These are phyloP conservation scores for Rhabditoides inermis DNA, from an alignment of 2,888 invertebrate genomes.

Conservation along the genomic window DNA sequence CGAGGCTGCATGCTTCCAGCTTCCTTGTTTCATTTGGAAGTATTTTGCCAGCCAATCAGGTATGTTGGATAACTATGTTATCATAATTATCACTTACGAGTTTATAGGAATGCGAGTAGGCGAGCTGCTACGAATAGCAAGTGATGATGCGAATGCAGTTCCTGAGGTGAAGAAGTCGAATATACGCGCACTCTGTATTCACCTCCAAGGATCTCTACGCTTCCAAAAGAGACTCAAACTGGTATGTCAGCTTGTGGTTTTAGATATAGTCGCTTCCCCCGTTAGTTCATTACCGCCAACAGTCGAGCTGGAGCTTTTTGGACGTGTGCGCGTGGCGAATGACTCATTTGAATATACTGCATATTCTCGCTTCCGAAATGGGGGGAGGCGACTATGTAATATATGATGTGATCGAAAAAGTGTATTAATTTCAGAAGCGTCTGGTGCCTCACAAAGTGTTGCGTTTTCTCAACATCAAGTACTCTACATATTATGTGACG, in stretches of 20 bases:
- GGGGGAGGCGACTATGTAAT: no score
- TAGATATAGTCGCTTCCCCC: no score
- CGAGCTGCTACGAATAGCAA: slow-evolving; percentile 43
- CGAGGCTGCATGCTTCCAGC: slow-evolving; percentile 45
- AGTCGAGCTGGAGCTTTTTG: no score
- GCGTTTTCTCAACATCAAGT: slow-evolving; percentile 39
- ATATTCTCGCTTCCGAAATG: no score
- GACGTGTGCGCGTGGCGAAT: no score
- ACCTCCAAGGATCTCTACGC: slow-evolving; percentile 44
- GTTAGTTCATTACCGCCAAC: no score
- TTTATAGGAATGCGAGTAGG: slow-evolving; percentile 47
- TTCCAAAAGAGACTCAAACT: slow-evolving; percentile 46
- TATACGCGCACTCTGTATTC: slow-evolving; percentile 38
- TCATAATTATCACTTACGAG: not conserved
- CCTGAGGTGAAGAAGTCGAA: slow-evolving; percentile 44
- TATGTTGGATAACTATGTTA: slow-evolving; percentile 3
- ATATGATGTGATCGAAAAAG: no score
- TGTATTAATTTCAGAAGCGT: slow-evolving; percentile 26
- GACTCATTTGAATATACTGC: no score
- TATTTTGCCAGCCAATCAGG: slow-evolving; percentile 49
- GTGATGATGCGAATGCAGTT: slow-evolving; percentile 46
- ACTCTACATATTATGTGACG: slow-evolving; percentile 38
- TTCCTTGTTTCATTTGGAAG: slow-evolving; percentile 49
- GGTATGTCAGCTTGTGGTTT: slow-evolving; percentile 15
- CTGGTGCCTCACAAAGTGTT: slow-evolving; percentile 38